Evolutionary conservation across 2,797 vertebrate genomes (phyloP), one percentile per base, ranked within the genome.

Genomic region (Chelon labrosus): DNA sequence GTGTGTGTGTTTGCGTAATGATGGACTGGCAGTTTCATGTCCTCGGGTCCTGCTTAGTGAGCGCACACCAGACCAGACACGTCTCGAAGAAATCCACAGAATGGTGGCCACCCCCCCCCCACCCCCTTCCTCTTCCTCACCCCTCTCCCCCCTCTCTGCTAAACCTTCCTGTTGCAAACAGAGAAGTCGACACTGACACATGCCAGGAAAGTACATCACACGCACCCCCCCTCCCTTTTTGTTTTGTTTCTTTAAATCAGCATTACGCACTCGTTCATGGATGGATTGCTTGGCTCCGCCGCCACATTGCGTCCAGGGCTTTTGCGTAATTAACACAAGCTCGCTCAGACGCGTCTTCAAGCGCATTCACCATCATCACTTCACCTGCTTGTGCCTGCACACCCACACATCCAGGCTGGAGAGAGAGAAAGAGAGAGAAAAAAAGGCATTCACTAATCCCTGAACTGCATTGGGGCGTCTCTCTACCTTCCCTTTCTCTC

Each of bases 31-130:
- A 83, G 80, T 72, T 75, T 84, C 67, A 70, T 86, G 86, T 90
- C 86, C 85, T 82, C 74, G n/a, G 87, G 75, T 86, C 72, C 81
- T 80, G 86, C 77, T 84, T 72, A 79, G 84, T 70, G 84, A 90
- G 93, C 92, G 93, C 90, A 89, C 93, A 94, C 92, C 94, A 88
- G 96, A 94, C 92, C 94, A 88, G 96, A 95, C 95, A 95, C 94
- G 92, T 95, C 94, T 96, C 93, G 91, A 95, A 96, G 92, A 89
- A 93, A 95, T 93, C 90, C 93, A 94, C 91, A 80, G 87, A 87
- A 93, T 80, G 84, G 91, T 94, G 89, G 91, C 39, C 39, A 0
- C 3, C 66, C 67, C 19, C 6, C 0, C 46, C 3, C 89, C 75
- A 90, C 75, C 2, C n/a, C 44, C 12, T 9, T 53, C 7, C 8